These are phyloP conservation scores for Enteromius paludinosus DNA, from an alignment of 2,797 vertebrate species.

Conservation along the genomic window DNA sequence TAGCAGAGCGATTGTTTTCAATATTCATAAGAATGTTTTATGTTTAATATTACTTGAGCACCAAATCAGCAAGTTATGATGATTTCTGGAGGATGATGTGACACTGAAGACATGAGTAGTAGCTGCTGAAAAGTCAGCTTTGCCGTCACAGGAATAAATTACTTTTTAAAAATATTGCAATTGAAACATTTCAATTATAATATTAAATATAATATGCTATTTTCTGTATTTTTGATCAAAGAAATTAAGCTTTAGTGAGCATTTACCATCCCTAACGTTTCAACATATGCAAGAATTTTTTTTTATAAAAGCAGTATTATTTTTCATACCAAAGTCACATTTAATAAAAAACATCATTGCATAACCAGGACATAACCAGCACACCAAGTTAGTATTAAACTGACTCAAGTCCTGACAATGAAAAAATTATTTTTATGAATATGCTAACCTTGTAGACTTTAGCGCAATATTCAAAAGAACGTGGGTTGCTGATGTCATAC, in stretches of 20 bases:
- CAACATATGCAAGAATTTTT: neutral
- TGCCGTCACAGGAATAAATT: neutral
- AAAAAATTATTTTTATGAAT: neutral
- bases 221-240: neutral
- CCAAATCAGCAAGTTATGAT: neutral
- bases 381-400: neutral
- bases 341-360: neutral
- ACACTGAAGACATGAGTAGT: neutral
- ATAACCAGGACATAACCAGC: neutral
- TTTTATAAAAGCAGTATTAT: too few relatives aligned
- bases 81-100: neutral
- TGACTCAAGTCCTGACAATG: neutral
- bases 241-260: neutral
- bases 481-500: constrained; percentile 91
- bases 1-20: neutral
- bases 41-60: neutral
- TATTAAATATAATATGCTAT: too few relatives aligned
- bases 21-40: neutral
- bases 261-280: neutral
- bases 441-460: constrained; percentile 91
- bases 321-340: neutral
- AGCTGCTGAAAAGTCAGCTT: neutral
- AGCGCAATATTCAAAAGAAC: constrained; percentile 95
- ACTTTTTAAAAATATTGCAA: neutral
- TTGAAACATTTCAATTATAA: neutral